Conservation (phyloP, 2,797 vertebrate species). For the Tadarida brasiliensis region DNA sequence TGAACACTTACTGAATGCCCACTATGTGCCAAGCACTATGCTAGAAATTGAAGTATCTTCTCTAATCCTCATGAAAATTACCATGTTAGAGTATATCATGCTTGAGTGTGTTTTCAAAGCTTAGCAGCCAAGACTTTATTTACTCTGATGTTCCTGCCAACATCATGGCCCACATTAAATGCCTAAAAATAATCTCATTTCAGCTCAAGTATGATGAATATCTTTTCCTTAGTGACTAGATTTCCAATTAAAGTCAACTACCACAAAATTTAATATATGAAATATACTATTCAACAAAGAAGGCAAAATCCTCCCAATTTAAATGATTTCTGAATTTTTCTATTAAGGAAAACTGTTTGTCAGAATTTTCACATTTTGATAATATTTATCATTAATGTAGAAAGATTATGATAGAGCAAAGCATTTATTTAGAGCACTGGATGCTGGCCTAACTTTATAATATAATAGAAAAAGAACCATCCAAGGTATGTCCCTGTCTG, state of each 20-base stretch:
- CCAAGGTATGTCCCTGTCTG: neutral
- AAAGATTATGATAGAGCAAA: slow-evolving; percentile 15
- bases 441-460: neutral
- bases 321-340: slow-evolving; percentile 58
- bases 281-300: slow-evolving; percentile 33
- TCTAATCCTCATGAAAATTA: slow-evolving; percentile 2
- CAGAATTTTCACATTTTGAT: slow-evolving; percentile 22
- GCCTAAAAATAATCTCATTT: slow-evolving; percentile 54
- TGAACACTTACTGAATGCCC: neutral
- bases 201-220: neutral
- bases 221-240: slow-evolving; percentile 21
- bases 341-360: neutral
- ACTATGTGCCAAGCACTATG: neutral
- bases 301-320: slow-evolving; percentile 12
- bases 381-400: slow-evolving; percentile 30
- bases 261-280: slow-evolving; percentile 25
- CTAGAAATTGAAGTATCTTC: slow-evolving; percentile 38
- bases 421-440: neutral
- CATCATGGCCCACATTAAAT: neutral
- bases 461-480: neutral
- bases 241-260: slow-evolving; percentile 57
- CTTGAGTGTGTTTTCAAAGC: slow-evolving; percentile 9
- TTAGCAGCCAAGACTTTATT: slow-evolving; percentile 22
- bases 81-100: neutral
- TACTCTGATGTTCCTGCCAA: slow-evolving; percentile 34